These are phyloP conservation scores for Sarcophaga carnaria DNA, from an alignment of 2,888 invertebrate genomes.

Conservation along the genomic window DNA sequence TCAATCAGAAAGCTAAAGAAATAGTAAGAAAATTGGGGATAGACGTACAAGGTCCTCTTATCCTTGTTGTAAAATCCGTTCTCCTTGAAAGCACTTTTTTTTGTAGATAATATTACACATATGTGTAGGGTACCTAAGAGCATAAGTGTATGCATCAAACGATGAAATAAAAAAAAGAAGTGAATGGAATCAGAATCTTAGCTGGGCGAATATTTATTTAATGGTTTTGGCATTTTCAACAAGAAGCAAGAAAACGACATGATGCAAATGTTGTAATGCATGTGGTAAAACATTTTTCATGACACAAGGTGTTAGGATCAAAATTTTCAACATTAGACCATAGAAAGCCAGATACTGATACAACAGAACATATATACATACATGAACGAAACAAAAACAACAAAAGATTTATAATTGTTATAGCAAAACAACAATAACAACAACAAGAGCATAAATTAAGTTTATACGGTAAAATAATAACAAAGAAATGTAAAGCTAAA, in stretches of 20 bases:
- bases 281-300: conserved; percentile 70
- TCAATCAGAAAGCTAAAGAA: no score
- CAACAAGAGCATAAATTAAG: no score
- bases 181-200: neutral
- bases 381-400: conserved; percentile 12
- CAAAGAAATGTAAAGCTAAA: no score
- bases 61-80: no score
- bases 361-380: neutral
- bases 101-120: no score
- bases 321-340: conserved; percentile 39
- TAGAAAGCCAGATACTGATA: no score
- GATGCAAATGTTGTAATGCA: conserved; percentile 70
- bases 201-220: conserved; percentile 39
- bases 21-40: no score
- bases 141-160: neutral
- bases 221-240: conserved; percentile 52
- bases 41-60: no score
- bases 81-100: no score
- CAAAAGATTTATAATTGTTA: neutral
- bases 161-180: neutral
- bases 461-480: no score
- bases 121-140: no score
- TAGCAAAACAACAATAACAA: no score
- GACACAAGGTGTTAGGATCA: conserved; percentile 67
- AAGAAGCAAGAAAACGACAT: conserved; percentile 64